Conservation (phyloP, 1,140 invertebrate species). For the Diabrotica virgifera region DNA sequence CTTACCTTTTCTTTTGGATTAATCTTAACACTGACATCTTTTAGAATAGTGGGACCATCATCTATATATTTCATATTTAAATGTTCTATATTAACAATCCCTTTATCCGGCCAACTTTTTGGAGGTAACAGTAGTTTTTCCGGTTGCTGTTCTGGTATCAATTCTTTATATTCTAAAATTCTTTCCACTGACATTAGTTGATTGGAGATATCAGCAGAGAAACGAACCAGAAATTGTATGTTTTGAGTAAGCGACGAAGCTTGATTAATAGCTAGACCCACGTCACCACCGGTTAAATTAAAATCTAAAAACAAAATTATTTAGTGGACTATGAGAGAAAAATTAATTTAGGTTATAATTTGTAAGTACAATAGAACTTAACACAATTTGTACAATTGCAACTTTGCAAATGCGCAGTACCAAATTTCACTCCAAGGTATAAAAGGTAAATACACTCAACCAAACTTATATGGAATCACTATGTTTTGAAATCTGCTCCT, state of each 20-base stretch:
- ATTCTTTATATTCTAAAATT: conserved; percentile 67
- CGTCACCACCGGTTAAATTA: conserved; percentile 42
- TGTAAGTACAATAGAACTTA: no score
- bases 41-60: conserved; percentile 56
- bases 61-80: conserved; percentile 56
- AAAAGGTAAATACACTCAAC: no score
- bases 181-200: conserved; percentile 77
- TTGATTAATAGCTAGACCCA: conserved; percentile 57
- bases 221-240: conserved; percentile 69
- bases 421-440: no score
- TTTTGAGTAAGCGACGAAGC: conserved; percentile 53
- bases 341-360: conserved; percentile 11
- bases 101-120: conserved; percentile 47
- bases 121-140: conserved; percentile 46
- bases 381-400: no score
- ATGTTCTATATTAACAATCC: conserved; percentile 49
- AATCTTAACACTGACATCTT: conserved; percentile 58
- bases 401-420: no score
- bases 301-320: not conserved
- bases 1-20: conserved; percentile 68
- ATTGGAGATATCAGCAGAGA: conserved; percentile 74
- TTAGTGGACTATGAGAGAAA: conserved; percentile 43
- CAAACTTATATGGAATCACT: no score
- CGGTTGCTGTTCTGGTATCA: conserved; percentile 57
- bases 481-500: no score